Conservation (phyloP, 2,888 invertebrate species). For the Diogma glabrata region DNA sequence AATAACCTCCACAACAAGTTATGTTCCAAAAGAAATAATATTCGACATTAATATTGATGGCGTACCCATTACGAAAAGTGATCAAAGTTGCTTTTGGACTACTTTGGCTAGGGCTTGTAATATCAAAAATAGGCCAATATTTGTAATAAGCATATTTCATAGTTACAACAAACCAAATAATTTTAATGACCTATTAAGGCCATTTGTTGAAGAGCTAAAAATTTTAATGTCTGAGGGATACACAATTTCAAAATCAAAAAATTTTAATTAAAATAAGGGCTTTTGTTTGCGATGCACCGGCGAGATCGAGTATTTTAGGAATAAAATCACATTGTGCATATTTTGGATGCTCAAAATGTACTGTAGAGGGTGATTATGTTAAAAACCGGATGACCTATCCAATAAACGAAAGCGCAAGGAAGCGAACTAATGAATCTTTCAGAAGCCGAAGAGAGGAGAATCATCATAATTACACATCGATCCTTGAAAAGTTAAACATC, state of each 20-base stretch:
- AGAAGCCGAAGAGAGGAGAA: too few species aligned
- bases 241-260: too few species aligned
- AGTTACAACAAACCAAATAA: neutral
- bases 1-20: neutral
- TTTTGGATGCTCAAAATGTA: constrained; percentile 14
- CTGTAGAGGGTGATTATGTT: constrained; percentile 16
- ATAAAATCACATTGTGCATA: constrained; percentile 14
- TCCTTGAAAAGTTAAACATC: constrained; percentile 16
- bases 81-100: constrained; percentile 6
- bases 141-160: constrained; percentile 4
- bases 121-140: neutral
- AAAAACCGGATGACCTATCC: constrained; percentile 14
- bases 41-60: constrained; percentile 14
- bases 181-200: neutral
- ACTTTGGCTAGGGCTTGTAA: neutral
- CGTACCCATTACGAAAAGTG: constrained; percentile 12
- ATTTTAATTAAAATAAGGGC: too few species aligned
- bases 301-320: constrained; percentile 12
- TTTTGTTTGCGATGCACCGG: constrained; percentile 15
- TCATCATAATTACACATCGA: constrained; percentile 18
- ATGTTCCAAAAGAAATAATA: constrained; percentile 5
- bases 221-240: too few species aligned
- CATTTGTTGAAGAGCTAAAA: too few species aligned
- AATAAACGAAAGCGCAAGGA: too few species aligned
- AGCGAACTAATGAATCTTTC: too few species aligned